These are phyloP conservation scores for Drosophila athabasca DNA, from an alignment of 1,140 invertebrate genomes.

Conservation along the genomic window DNA sequence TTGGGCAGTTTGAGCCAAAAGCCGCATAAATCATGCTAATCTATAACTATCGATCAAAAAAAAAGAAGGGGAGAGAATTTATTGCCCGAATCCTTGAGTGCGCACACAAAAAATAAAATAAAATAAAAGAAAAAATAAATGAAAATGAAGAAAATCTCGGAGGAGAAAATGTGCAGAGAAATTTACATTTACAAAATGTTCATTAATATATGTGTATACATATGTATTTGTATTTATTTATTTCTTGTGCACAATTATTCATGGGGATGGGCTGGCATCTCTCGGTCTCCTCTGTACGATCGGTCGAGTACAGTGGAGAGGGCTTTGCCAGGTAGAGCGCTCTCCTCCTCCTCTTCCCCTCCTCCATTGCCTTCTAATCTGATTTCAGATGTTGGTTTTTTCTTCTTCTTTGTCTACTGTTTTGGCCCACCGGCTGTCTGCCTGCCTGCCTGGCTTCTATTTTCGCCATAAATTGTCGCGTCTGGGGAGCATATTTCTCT, in stretches of 20 bases:
- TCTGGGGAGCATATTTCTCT: conserved; percentile 56
- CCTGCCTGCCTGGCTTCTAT: conserved; percentile 27
- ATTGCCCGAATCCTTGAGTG: conserved; percentile 65
- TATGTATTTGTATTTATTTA: conserved; percentile 1
- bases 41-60: conserved; percentile 74
- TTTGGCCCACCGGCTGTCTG: no score
- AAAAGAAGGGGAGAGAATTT: conserved; percentile 70
- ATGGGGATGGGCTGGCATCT: conserved; percentile 20
- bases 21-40: conserved; percentile 73
- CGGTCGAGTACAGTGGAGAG: background rate
- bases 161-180: conserved; percentile 40
- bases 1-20: conserved; percentile 29
- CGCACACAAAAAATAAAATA: conserved; percentile 5
- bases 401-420: conserved; percentile 34
- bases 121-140: conserved; percentile 17
- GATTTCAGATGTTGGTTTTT: conserved; percentile 7
- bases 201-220: conserved; percentile 15
- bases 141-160: conserved; percentile 45
- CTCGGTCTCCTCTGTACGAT: conserved; percentile 34
- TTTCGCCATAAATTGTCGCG: conserved; percentile 68
- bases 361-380: background rate
- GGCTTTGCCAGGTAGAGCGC: conserved; percentile 19
- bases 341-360: background rate
- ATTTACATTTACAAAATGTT: conserved; percentile 49
- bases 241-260: conserved; percentile 68